These are phyloP conservation scores for Lamellibrachia luymesi DNA, from an alignment of 1,140 invertebrate genomes.

Conservation along the genomic window DNA sequence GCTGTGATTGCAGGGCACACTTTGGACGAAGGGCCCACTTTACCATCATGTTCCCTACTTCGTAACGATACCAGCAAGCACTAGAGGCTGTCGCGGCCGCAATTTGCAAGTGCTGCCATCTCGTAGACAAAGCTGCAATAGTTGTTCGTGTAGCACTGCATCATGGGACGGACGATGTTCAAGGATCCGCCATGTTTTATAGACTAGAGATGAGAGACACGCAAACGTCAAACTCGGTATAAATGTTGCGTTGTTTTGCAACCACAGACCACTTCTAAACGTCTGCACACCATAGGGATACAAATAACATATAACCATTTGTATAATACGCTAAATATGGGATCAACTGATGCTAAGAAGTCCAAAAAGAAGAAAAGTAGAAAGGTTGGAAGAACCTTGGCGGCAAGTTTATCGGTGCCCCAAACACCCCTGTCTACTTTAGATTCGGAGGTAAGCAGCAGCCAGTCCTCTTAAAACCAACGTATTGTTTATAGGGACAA, in stretches of 20 bases:
- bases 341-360: background rate
- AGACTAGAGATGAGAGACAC: slow-evolving; percentile 4
- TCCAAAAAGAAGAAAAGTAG: background rate
- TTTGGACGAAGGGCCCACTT: too few relatives aligned
- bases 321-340: background rate
- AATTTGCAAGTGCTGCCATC: background rate
- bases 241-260: slow-evolving; percentile 5
- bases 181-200: slow-evolving; percentile 4
- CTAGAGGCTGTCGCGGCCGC: too few relatives aligned
- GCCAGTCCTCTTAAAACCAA: background rate
- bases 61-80: too few relatives aligned
- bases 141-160: background rate
- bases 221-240: background rate
- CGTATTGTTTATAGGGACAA: background rate
- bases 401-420: slow-evolving; percentile 2
- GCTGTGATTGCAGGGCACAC: too few relatives aligned
- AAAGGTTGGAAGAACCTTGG: slow-evolving; percentile 4
- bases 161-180: background rate
- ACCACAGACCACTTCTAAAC: background rate
- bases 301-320: background rate
- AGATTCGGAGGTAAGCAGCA: background rate
- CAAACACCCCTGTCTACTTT: background rate
- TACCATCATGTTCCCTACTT: too few relatives aligned
- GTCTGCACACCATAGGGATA: background rate
- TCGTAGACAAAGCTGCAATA: background rate